These are phyloP conservation scores for Laodelphax striatellus DNA, from an alignment of 1,140 invertebrate species.

Conservation along the genomic window DNA sequence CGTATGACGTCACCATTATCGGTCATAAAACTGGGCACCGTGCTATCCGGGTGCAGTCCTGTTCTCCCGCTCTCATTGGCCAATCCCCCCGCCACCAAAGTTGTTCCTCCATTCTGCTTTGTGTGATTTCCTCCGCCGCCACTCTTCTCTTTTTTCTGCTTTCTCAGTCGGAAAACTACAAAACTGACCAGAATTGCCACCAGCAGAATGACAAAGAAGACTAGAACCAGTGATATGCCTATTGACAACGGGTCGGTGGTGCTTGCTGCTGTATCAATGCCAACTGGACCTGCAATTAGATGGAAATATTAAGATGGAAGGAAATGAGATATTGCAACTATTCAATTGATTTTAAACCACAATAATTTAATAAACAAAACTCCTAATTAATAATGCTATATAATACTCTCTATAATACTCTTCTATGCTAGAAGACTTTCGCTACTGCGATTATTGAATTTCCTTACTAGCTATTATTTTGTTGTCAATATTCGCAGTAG, in stretches of 20 bases:
- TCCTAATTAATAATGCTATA: no score
- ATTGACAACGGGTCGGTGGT: conserved; percentile 78
- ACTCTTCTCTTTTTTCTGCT: conserved; percentile 72
- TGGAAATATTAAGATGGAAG: no score
- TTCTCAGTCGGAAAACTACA: conserved; percentile 72
- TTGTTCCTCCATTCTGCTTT: conserved; percentile 45
- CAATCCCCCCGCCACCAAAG: conserved; percentile 29
- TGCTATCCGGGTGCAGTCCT: conserved; percentile 26
- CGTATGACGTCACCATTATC: conserved; percentile 54
- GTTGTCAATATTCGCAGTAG: no score
- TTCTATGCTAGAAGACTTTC: no score
- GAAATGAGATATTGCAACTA: no score
- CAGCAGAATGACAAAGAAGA: conserved; percentile 83
- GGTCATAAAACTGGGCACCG: conserved; percentile 46
- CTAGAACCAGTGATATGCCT: conserved; percentile 82
- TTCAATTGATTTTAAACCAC: no score
- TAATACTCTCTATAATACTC: no score
- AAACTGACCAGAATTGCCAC: conserved; percentile 82
- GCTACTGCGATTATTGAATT: no score
- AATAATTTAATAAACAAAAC: no score
- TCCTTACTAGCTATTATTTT: no score
- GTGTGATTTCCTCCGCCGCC: conserved; percentile 34
- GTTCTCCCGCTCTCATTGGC: conserved; percentile 16
- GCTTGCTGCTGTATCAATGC: conserved; percentile 57
- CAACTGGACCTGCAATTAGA: conserved; percentile 41